Evolutionary conservation across 2,113 vertebrate genomes (phyloP), one percentile per base, ranked within the genome.

Genomic region (Typhlomys cinereus): DNA sequence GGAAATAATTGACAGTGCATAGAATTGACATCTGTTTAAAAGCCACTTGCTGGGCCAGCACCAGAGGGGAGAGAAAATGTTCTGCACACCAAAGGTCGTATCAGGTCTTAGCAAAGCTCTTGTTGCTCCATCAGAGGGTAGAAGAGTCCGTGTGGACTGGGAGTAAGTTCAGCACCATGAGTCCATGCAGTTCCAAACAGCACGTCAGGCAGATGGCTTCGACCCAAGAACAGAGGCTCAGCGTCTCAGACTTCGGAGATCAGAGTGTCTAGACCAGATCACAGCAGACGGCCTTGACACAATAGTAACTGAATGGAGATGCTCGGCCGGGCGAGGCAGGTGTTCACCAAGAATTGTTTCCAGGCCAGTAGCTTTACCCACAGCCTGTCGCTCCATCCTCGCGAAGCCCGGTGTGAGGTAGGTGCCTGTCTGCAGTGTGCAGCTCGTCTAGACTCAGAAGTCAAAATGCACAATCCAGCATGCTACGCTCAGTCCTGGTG

Each of bases 1-100:
- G 62, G 66, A 84, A 95, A 89, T 81, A 61, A 79, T 88, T 86
- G 88, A 95, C 74, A 90, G 71, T 96, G 94, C 97, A 94, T 64
- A 96, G 84, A 93, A 50, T 50, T 79, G 54, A 78, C 36, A 57
- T 14, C n/a, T 66, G 82, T 94, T 83, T 81, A 39, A 29, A 48
- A 93, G 95, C 94, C 95, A 34, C 94, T 34, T 81, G 82, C 44
- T 57, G 61, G 92, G 94, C 92, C 91, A 97, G 96, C 97, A 97
- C 97, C 95, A 83, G 67, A 95, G 79, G 86, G 1, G 41, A n/a
- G n/a, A n/a, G n/a, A 80, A 92, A 25, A 39, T 52, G 7, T 18
- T 89, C 66, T 82, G 78, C 73, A 61, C 83, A 46, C 15, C n/a
- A 2, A 50, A 76, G 74, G 67, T 54, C 85, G 74, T 46, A 41